Evolutionary conservation across 2,888 invertebrate genomes (phyloP), one percentile per base, ranked within the genome.

Genomic region (Eucera pruinosa): DNA sequence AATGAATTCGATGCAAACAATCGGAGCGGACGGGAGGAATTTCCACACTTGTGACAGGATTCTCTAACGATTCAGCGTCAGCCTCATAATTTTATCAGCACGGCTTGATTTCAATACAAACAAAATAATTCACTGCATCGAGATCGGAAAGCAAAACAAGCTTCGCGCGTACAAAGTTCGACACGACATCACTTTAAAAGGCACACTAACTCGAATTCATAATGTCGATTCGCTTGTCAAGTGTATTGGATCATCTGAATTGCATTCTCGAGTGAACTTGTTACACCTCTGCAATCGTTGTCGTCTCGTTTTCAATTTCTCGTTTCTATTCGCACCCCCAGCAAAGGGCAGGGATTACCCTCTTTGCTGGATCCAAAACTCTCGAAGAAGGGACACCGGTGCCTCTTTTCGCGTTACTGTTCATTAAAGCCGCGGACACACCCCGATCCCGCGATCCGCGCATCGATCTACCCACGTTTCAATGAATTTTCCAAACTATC

Each of bases 391-490:
- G 65, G 54, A 78, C 69, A 74, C 75, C 71, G 80, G 78, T 72
- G 74, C 62, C 67, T 72, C 66, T 73, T 61, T 71, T 52, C 57
- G 64, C 61, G 66, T 73, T 67, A 68, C 15, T 64, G 65, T 52
- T 71, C 76, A 71, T 83, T 60, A 71, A 76, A 72, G 36, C 45
- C 60, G 39, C 65, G 73, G 65, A 81, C 80, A 81, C 78, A 75
- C 68, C 78, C 70, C 64, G 64, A 81, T 47, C 65, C 64, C 39
- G 48, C 64, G 33, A 66, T 55, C 54, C 61, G 45, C 57, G 50
- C 70, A 73, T 78, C 57, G 58, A 61, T 69, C 58, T 65, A 23
- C n/a, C 64, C 48, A 55, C 78, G 55, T 50, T 48, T 45, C n/a
- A 41, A 58, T 64, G 36, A 25, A 55, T 72, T 41, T 47, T 36